Conservation (phyloP, 2,797 vertebrate genomes). For the Aeoliscus strigatus region DNA sequence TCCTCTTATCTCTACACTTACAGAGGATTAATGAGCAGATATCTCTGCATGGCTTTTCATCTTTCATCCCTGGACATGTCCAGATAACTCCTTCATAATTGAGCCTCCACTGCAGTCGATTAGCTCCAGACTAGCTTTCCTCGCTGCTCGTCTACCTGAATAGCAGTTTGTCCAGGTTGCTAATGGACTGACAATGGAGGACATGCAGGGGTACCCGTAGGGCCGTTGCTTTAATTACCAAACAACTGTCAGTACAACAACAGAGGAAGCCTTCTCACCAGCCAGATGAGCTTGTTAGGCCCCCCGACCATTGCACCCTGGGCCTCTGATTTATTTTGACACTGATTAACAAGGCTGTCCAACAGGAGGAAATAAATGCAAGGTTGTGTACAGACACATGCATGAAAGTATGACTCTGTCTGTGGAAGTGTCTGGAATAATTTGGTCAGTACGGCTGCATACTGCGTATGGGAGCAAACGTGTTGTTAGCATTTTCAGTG, state of each 20-base stretch:
- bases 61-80: conserved; percentile 6
- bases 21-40: neutral
- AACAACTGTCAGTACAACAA: conserved; percentile 36
- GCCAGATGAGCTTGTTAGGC: conserved; percentile 54
- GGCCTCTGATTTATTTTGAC: conserved; percentile 60
- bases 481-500: conserved; percentile 20
- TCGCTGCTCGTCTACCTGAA: conserved; percentile 14
- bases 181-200: conserved; percentile 43
- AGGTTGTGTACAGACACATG: conserved; percentile 2
- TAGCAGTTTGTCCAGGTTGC: conserved; percentile 24
- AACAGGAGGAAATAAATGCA: conserved; percentile 8
- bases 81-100: conserved; percentile 21
- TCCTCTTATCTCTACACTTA: neutral
- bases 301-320: conserved; percentile 30
- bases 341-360: conserved; percentile 53
- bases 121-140: conserved; percentile 28
- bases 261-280: conserved; percentile 32
- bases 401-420: conserved; percentile 8
- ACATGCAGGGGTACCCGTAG: conserved; percentile 20
- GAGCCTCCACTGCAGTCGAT: conserved; percentile 31
- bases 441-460: conserved; percentile 10
- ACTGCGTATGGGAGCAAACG: conserved; percentile 3
- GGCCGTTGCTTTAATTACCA: conserved; percentile 53
- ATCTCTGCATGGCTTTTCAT: conserved; percentile 7
- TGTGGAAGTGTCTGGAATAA: conserved; percentile 19